These are phyloP conservation scores for Thunnus albacares DNA, from an alignment of 2,797 vertebrate species.

Conservation along the genomic window DNA sequence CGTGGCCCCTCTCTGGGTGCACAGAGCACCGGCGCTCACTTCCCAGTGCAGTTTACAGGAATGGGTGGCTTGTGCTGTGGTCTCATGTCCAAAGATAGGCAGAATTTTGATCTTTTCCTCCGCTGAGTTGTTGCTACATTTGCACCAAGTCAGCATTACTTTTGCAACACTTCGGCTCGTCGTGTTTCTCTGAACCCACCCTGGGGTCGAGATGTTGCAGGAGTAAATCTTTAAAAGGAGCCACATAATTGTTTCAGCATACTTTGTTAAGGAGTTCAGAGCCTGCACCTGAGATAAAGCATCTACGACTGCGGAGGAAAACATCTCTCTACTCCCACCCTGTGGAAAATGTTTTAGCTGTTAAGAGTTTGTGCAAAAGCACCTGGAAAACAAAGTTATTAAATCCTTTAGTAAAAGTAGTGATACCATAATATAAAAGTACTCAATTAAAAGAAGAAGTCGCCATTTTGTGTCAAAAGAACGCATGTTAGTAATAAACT, in stretches of 20 bases:
- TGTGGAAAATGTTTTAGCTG: slow-evolving; percentile 52
- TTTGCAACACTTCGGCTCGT: neutral
- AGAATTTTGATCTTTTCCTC: neutral
- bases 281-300: slow-evolving; percentile 53
- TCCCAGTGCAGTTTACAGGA: slow-evolving; percentile 68
- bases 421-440: neutral
- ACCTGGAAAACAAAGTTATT: neutral
- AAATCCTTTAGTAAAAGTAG: neutral
- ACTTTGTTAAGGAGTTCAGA: slow-evolving; percentile 36
- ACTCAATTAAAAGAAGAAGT: neutral
- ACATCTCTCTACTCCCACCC: slow-evolving; percentile 64
- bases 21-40: slow-evolving; percentile 62
- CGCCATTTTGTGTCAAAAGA: neutral
- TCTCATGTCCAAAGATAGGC: slow-evolving; percentile 55
- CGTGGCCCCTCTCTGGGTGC: slow-evolving; percentile 72
- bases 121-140: neutral
- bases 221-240: slow-evolving; percentile 3
- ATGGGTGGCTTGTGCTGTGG: slow-evolving; percentile 47
- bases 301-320: neutral
- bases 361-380: neutral
- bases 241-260: slow-evolving; percentile 38
- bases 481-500: neutral
- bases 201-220: slow-evolving; percentile 1
- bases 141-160: neutral
- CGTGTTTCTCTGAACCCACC: neutral